A percentile compares a stretch with the other conserved stretches of the same genome.
Evolutionary conservation across 2,113 vertebrate genomes (phyloP).

Genomic region (Mormyrus lacerda): DNA sequence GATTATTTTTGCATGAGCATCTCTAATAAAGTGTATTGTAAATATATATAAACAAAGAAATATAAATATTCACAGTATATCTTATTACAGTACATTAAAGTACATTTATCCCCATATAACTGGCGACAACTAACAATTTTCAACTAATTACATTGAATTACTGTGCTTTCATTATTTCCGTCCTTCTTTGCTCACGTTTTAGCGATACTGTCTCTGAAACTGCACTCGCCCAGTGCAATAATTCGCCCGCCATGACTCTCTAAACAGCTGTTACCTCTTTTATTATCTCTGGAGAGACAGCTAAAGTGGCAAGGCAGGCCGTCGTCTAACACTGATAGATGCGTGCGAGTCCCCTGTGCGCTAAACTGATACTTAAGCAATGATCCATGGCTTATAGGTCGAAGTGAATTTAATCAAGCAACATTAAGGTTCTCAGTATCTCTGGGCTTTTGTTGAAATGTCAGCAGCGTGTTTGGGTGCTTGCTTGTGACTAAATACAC

Average conservation of each 20-base stretch:
- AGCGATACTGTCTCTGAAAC: not conserved
- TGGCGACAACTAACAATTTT: not conserved
- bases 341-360: not conserved
- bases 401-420: not conserved
- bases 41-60: not conserved
- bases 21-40: not conserved
- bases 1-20: not conserved
- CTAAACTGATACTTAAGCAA: not conserved
- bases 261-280: not conserved
- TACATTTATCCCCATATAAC: not conserved
- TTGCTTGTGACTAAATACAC: not conserved
- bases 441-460: not conserved
- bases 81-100: not conserved
- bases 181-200: not conserved
- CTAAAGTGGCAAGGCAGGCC: not conserved
- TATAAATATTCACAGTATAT: not conserved
- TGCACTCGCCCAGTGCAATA: not conserved
- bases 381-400: not conserved
- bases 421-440: not conserved
- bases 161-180: not conserved
- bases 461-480: not conserved
- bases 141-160: not conserved
- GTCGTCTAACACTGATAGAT: not conserved
- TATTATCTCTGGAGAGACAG: not conserved
- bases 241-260: not conserved